These are phyloP conservation scores for Anas platyrhynchos DNA, from an alignment of 2,113 vertebrate genomes.

Conservation along the genomic window DNA sequence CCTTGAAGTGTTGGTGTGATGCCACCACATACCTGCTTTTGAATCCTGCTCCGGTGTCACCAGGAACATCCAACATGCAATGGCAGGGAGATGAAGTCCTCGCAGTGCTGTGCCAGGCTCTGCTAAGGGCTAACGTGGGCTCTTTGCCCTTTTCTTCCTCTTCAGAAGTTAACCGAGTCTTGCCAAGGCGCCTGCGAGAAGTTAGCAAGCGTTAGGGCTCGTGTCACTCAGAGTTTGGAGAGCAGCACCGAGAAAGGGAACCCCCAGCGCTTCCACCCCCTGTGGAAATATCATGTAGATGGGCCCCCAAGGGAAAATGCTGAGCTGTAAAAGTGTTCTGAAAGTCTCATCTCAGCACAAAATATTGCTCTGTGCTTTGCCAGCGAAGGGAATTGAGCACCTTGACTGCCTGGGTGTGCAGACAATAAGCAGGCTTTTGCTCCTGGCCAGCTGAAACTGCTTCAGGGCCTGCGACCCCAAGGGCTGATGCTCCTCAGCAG, in stretches of 20 bases:
- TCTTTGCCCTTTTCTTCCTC: not conserved
- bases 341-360: constrained; percentile 30
- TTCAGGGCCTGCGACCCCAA: not conserved
- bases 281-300: not conserved
- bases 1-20: not conserved
- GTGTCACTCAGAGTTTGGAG: not conserved
- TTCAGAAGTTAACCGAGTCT: not conserved
- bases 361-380: constrained; percentile 3
- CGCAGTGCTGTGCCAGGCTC: accelerated
- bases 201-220: not conserved
- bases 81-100: not conserved
- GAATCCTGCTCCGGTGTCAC: not conserved
- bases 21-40: not conserved
- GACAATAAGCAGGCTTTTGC: constrained; percentile 20
- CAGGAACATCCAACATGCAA: not conserved
- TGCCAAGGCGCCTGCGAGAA: not conserved
- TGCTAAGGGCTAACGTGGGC: not conserved
- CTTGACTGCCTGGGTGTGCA: not conserved
- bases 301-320: not conserved
- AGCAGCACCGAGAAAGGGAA: constrained; percentile 6
- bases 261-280: not conserved
- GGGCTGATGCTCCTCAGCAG: not conserved
- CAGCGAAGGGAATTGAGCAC: constrained; percentile 11
- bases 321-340: not conserved
- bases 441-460: constrained; percentile 27